These are phyloP conservation scores for Chironomus tentans DNA, from an alignment of 2,888 invertebrate genomes.

Conservation along the genomic window DNA sequence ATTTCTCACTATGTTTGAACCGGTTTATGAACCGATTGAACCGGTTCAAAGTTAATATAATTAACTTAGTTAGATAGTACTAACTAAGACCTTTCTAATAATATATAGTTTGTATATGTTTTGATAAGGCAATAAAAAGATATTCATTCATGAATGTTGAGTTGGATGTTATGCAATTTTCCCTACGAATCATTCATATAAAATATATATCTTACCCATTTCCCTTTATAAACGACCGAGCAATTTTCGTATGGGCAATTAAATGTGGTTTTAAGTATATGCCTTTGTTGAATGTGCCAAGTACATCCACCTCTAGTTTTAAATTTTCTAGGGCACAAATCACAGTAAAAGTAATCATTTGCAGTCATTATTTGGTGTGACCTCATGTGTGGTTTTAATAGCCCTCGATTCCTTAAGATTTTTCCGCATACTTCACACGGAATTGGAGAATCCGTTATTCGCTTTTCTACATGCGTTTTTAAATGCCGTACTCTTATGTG, in stretches of 20 bases:
- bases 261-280: slow-evolving; percentile 6
- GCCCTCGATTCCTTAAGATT: slow-evolving; percentile 10
- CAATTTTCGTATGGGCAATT: not conserved
- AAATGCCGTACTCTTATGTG: not conserved
- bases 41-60: too few relatives aligned
- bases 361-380: slow-evolving; percentile 16
- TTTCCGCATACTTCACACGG: slow-evolving; percentile 18
- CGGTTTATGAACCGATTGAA: too few relatives aligned
- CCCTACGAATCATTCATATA: too few relatives aligned
- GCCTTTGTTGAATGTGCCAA: slow-evolving; percentile 19
- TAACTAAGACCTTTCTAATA: too few relatives aligned
- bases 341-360: slow-evolving; percentile 15
- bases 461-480: not conserved
- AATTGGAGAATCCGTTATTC: not conserved
- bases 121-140: too few relatives aligned
- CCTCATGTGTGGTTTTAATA: slow-evolving; percentile 14
- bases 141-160: too few relatives aligned
- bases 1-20: too few relatives aligned
- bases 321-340: slow-evolving; percentile 13
- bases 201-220: not conserved
- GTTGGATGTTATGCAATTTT: too few relatives aligned
- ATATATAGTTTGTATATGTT: too few relatives aligned
- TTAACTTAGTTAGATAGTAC: too few relatives aligned
- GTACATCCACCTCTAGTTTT: slow-evolving; percentile 18
- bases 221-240: slow-evolving; percentile 11